A percentile compares a stretch with the other conserved stretches of the same genome.
phyloP scores from a whole-genome alignment of 1,140 invertebrate species.

The Bombus balteatus region DNA sequence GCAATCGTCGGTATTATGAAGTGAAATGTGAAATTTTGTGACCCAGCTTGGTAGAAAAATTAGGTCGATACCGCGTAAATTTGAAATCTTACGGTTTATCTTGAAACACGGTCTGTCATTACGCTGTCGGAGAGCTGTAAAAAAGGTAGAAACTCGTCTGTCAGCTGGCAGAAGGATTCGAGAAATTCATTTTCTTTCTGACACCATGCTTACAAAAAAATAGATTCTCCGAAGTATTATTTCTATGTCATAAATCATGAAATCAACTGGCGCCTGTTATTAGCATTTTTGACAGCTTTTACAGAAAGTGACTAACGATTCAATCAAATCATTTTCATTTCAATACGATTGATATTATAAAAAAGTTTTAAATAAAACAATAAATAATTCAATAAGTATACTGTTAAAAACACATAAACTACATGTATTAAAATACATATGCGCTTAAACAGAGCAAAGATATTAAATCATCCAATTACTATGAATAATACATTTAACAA shows the following conservation, averaged over 20 bases:
- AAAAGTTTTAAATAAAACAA: not conserved
- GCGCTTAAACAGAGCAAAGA: not conserved
- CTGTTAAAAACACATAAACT: not conserved
- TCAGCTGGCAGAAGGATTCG: constrained; percentile 4
- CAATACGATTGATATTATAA: not conserved
- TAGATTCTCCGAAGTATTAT: not conserved
- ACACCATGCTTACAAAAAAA: not conserved
- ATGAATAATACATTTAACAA: not conserved
- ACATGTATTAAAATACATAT: too few relatives aligned
- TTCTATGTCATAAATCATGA: not conserved
- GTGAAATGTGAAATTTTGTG: constrained; percentile 30
- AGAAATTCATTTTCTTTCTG: constrained; percentile 1
- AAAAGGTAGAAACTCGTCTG: constrained; percentile 14
- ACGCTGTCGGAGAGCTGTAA: not conserved
- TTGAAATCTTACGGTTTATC: constrained; percentile 3
- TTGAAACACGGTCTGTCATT: not conserved
- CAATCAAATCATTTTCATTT: not conserved
- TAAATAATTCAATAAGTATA: not conserved
- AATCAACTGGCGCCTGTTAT: not conserved
- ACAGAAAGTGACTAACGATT: not conserved
- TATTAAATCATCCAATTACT: not conserved
- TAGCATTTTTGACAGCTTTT: not conserved
- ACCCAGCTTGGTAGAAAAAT: not conserved
- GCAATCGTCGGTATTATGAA: not conserved
- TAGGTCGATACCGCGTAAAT: not conserved